Evolutionary conservation across 2,113 vertebrate species (phyloP).

Genomic region (Oryzias celebensis): DNA sequence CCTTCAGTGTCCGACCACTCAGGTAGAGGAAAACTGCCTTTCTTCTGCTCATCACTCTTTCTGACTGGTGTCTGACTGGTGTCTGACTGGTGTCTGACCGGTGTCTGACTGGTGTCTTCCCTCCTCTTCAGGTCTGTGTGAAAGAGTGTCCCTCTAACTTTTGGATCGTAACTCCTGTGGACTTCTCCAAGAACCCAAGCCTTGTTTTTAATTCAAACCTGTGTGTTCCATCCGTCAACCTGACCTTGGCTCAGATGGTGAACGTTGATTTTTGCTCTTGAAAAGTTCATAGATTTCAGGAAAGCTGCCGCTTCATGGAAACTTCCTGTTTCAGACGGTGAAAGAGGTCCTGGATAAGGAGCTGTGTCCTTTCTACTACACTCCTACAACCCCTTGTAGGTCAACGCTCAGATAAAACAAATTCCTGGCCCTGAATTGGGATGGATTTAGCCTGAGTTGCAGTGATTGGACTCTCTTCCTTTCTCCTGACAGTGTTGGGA

Average conservation of each 20-base stretch:
- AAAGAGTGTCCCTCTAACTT: constrained; percentile 62
- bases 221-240: constrained; percentile 77
- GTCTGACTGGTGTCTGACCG: background rate
- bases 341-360: constrained; percentile 65
- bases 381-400: constrained; percentile 78
- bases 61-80: background rate
- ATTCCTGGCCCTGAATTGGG: no score
- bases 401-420: background rate
- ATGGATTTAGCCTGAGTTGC: background rate
- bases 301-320: background rate
- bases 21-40: constrained; percentile 67
- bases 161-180: rapidly evolving
- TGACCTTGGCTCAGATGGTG: constrained; percentile 47
- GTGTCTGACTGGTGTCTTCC: background rate
- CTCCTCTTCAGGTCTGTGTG: constrained; percentile 80
- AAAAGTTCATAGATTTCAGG: no score
- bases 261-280: background rate
- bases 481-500: constrained; percentile 71
- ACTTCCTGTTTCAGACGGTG: constrained; percentile 60
- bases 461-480: background rate
- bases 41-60: background rate
- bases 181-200: rapidly evolving
- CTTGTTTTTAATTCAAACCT: constrained; percentile 39
- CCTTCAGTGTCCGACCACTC: constrained; percentile 85
- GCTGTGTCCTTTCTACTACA: constrained; percentile 78